Conservation (phyloP, 2,888 invertebrate species). For the Neocrepidodera transversa region DNA sequence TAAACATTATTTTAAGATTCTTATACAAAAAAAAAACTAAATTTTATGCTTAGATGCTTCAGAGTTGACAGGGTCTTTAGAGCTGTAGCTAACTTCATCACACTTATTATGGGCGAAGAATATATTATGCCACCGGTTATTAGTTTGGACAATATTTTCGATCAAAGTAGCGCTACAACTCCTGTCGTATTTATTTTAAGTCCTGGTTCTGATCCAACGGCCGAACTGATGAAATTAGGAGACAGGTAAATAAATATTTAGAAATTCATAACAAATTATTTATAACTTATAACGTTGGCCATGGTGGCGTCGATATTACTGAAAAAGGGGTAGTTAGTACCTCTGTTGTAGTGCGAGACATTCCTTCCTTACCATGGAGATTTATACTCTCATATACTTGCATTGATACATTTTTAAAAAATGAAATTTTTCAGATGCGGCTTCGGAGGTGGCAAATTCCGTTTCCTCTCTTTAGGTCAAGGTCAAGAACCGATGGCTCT, state of each 20-base stretch:
- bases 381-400: too few relatives aligned
- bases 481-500: constrained; percentile 90
- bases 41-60: constrained; percentile 70
- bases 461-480: constrained; percentile 90
- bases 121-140: constrained; percentile 89
- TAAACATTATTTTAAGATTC: too few relatives aligned
- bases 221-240: constrained; percentile 82
- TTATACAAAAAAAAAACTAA: too few relatives aligned
- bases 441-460: constrained; percentile 79
- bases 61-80: constrained; percentile 87
- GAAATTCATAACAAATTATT: background rate
- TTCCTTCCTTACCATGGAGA: too few relatives aligned
- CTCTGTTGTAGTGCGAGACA: too few relatives aligned
- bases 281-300: background rate
- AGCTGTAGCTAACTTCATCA: constrained; percentile 84
- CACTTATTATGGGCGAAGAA: constrained; percentile 82
- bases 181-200: constrained; percentile 94
- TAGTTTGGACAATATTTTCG: constrained; percentile 83
- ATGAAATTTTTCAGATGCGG: constrained; percentile 66
- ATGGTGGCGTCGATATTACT: too few relatives aligned
- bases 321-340: too few relatives aligned
- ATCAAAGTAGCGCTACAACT: constrained; percentile 81
- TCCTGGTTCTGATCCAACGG: constrained; percentile 93
- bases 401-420: too few relatives aligned
- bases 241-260: constrained; percentile 59